Evolutionary conservation across 2,888 invertebrate genomes (phyloP).

Genomic region (Hedychridium roseum): DNA sequence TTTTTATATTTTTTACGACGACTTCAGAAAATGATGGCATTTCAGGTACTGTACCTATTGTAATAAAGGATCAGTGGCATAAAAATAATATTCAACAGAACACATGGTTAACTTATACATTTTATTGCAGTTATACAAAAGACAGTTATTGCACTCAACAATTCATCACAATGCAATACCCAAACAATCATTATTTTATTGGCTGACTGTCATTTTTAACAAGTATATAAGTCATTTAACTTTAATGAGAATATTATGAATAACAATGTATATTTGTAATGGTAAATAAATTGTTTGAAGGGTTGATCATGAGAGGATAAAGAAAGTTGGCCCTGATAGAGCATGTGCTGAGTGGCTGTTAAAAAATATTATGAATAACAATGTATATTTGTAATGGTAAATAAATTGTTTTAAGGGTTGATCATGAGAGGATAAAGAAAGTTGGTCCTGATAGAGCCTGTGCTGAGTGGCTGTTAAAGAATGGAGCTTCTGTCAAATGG

Average conservation of each 20-base stretch:
- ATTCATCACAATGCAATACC: constrained; percentile 2
- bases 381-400: not conserved
- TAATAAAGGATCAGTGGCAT: too few species aligned
- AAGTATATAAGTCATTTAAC: constrained; percentile 25
- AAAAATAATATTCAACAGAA: too few species aligned
- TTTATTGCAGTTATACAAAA: constrained; percentile 21
- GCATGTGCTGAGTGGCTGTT: constrained; percentile 96
- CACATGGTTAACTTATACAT: constrained; percentile 12
- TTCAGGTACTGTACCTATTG: too few species aligned
- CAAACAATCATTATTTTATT: constrained; percentile 40
- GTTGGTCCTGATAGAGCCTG: constrained; percentile 91
- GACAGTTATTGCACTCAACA: not conserved
- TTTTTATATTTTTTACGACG: too few species aligned
- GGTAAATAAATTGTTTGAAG: constrained; percentile 43
- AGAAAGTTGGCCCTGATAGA: constrained; percentile 83
- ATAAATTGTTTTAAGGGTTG: constrained; percentile 65
- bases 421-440: constrained; percentile 71
- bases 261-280: not conserved
- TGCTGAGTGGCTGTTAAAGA: constrained; percentile 94
- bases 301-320: constrained; percentile 74
- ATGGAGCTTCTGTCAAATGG: constrained; percentile 87
- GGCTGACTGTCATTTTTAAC: constrained; percentile 46
- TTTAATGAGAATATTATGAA: too few species aligned
- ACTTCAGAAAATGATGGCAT: too few species aligned
- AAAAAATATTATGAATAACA: too few species aligned